Evolutionary conservation across 2,113 vertebrate species (phyloP), one percentile per base, ranked within the genome.

Genomic region (Lutjanus erythropterus): DNA sequence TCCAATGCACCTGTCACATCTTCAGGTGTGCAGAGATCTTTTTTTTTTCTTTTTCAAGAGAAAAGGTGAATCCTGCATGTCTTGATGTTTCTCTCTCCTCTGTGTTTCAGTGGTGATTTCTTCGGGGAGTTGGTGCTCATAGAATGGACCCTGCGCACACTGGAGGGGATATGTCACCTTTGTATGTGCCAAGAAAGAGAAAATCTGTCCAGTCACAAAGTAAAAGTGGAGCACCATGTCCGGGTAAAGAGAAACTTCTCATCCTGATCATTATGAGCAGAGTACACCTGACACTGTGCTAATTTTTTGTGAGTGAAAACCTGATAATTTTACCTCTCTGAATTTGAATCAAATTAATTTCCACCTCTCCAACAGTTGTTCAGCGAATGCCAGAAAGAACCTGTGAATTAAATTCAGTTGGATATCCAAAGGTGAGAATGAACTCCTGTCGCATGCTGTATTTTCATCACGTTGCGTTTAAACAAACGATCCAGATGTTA

Each of bases 131-230:
- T 9, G 33, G 64, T 41, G 3, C 80, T 27, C 71, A 52, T 69
- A 75, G 73, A n/a, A 93, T 94, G 92, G 89, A 92, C 75, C 88
- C 81, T 58, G 71, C 65, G 19, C 77, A 76, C 73, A 35, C 29
- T 0, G 37, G 70, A 44, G 84, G 81, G 81, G 90, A 85, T 42
- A 92, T 94, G 91, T 93, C 94, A 59, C 89, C 88, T 75, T 65
- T 90, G 53, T 93, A 91, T 27, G 77, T 93, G 56, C 85, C 92
- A 21, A 89, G 92, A 47, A 95, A 94, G 75, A 94, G 92, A 71
- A 95, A 89, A 42, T 84, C 88, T 11, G 72, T 71, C n/a, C 93
- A 89, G 76, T 89, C 92, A 10, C 93, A 92, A 47, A 69, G 80
- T 29, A 94, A 80, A 78, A 50, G 81, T 33, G 77, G 83, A 47